Percentiles rank a stretch among this genome's conserved stretches.
Conservation (phyloP, 1,140 invertebrate species). For the Drosophila sp. region DNA sequence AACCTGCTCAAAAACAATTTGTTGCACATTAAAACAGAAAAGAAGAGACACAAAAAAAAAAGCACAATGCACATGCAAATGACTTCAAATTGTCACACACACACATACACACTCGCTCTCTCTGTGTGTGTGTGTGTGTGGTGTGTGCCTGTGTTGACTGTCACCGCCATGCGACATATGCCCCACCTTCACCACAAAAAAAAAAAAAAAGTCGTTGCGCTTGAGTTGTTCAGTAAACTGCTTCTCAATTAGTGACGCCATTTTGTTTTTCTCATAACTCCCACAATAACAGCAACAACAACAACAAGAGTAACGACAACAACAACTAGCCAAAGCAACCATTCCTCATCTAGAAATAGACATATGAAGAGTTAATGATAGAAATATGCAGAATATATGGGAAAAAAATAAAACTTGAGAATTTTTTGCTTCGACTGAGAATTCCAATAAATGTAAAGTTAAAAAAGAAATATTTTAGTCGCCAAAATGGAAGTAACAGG, state of each 20-base stretch:
- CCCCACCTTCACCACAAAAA: constrained; percentile 20
- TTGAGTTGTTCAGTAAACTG: constrained; percentile 61
- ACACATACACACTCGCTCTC: constrained; percentile 7
- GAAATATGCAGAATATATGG: not conserved
- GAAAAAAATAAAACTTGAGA: no score
- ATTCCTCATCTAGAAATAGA: constrained; percentile 31
- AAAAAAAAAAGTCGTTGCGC: constrained; percentile 50
- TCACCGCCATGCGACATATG: constrained; percentile 32
- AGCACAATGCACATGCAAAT: constrained; percentile 76
- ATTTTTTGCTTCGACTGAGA: no score
- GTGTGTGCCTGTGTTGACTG: constrained; percentile 10
- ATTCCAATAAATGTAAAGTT: no score
- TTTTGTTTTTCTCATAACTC: constrained; percentile 59
- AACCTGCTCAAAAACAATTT: constrained; percentile 77
- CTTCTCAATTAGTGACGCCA: constrained; percentile 69
- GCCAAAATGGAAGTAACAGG: no score
- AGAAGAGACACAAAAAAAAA: constrained; percentile 46
- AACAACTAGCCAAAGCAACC: constrained; percentile 52
- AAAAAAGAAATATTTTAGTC: no score
- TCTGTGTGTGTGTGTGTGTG: not conserved
- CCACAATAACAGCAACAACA: not conserved
- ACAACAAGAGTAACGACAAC: no score
- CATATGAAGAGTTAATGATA: not conserved
- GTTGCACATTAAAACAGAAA: constrained; percentile 72
- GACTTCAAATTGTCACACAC: constrained; percentile 69